Conservation (phyloP, 92 coral and sea anemone genomes). For the Palythoa caribaeorum region DNA sequence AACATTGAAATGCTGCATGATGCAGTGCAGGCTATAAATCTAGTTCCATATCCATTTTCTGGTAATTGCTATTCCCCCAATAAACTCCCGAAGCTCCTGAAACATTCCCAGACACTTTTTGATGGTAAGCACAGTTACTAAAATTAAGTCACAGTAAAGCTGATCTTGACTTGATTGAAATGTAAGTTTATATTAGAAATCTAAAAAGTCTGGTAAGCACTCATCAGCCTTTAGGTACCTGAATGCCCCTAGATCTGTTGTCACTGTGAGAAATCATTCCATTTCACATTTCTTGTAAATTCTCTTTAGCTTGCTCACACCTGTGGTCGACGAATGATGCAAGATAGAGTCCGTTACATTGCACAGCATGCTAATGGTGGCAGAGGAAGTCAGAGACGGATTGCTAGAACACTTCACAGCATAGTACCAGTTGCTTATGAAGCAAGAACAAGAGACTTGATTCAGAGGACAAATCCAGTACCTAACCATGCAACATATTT, state of each 20-base stretch:
- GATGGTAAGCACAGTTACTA: background rate
- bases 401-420: constrained; percentile 30
- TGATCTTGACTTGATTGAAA: background rate
- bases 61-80: background rate
- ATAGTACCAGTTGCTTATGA: constrained; percentile 43
- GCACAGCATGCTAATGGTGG: background rate
- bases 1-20: background rate
- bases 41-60: background rate
- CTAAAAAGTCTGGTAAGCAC: background rate
- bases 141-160: background rate
- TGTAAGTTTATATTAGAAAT: background rate
- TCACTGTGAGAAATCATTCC: background rate
- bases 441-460: constrained; percentile 46
- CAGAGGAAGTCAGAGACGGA: constrained; percentile 45
- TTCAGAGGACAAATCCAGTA: constrained; percentile 43
- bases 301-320: constrained; percentile 51
- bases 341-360: constrained; percentile 37
- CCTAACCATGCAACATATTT: constrained; percentile 23
- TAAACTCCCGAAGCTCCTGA: background rate
- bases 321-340: constrained; percentile 56
- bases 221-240: background rate
- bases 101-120: background rate
- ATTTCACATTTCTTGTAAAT: background rate
- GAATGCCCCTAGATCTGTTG: background rate
- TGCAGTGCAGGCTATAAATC: background rate